These are phyloP conservation scores for Onychomys arenicola DNA, from an alignment of 2,797 vertebrate genomes.

Conservation along the genomic window DNA sequence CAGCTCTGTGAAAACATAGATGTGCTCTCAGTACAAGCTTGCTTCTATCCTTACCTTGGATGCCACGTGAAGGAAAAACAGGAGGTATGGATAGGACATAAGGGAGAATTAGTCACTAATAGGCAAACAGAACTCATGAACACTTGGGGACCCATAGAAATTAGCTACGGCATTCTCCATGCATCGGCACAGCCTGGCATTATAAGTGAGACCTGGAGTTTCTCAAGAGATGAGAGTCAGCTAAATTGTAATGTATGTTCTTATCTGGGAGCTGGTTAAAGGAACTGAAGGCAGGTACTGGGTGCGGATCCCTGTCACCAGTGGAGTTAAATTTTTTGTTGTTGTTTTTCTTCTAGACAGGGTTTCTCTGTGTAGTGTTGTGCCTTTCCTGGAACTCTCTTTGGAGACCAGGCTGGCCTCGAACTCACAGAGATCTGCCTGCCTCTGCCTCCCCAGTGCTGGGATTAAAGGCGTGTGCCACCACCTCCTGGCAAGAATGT, in stretches of 20 bases:
- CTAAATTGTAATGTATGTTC: neutral
- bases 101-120: neutral
- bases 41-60: neutral
- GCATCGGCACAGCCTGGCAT: neutral
- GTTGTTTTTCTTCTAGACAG: too few relatives aligned
- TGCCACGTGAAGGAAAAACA: neutral
- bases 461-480: too few relatives aligned
- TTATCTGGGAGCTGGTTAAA: neutral
- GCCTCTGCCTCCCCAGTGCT: too few relatives aligned
- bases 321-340: neutral
- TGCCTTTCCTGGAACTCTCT: too few relatives aligned
- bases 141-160: neutral
- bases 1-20: neutral
- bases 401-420: too few relatives aligned
- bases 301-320: too few relatives aligned
- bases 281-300: neutral
- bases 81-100: neutral
- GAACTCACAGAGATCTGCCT: too few relatives aligned
- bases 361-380: too few relatives aligned
- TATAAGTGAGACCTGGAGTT: constrained; percentile 20
- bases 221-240: neutral
- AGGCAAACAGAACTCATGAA: neutral
- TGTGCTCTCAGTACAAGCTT: neutral
- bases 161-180: neutral
- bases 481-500: too few relatives aligned